Conservation (phyloP, 2,113 vertebrate species). For the Osmerus mordax region DNA sequence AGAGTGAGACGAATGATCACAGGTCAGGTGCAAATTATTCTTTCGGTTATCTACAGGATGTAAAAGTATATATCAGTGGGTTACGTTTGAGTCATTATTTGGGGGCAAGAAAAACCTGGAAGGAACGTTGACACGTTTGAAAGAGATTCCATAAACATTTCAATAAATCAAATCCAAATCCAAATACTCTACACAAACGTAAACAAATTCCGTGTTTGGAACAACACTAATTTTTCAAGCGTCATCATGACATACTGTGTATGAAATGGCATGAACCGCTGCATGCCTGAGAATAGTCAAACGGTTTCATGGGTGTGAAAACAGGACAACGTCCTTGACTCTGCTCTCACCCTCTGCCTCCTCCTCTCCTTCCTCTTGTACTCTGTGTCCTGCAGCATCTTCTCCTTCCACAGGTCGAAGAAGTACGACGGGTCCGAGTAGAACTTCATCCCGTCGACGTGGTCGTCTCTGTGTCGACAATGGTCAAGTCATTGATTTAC, state of each 20-base stretch:
- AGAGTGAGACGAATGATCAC: not conserved
- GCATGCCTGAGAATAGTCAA: not conserved
- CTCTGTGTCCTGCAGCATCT: conserved; percentile 97
- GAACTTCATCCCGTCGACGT: conserved; percentile 88
- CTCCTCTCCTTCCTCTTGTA: conserved; percentile 87
- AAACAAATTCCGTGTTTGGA: too few relatives aligned
- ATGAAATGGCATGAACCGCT: not conserved
- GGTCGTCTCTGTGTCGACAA: conserved; percentile 83
- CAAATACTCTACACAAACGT: too few relatives aligned
- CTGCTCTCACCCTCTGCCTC: conserved; percentile 63
- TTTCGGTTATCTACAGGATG: too few relatives aligned
- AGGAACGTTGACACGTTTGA: too few relatives aligned
- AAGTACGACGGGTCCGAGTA: conserved; percentile 97
- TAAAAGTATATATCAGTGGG: too few relatives aligned
- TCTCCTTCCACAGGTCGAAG: conserved; percentile 98
- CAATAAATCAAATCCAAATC: too few relatives aligned
- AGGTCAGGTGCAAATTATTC: too few relatives aligned
- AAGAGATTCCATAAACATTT: too few relatives aligned
- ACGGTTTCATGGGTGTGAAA: not conserved
- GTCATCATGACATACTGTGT: too few relatives aligned
- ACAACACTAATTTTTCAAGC: too few relatives aligned
- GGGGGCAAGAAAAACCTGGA: too few relatives aligned
- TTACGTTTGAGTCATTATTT: too few relatives aligned
- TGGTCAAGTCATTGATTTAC: not conserved
- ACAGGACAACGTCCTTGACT: not conserved